Conservation (phyloP, 2,797 vertebrate genomes). For the Hemitrygon akajei region DNA sequence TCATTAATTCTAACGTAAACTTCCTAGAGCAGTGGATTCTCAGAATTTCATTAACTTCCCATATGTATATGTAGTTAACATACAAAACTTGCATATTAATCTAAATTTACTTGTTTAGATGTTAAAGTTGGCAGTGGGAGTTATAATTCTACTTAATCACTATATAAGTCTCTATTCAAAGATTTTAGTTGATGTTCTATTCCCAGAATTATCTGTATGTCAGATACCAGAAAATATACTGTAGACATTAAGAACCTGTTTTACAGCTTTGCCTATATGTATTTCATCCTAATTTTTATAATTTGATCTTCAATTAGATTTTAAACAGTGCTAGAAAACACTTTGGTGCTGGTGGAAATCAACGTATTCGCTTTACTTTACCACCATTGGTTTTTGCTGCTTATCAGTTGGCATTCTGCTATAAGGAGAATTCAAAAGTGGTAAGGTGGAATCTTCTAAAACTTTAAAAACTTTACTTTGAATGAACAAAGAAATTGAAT, state of each 20-base stretch:
- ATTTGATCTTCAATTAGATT: conserved; percentile 61
- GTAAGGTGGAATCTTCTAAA: conserved; percentile 52
- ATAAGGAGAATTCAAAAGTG: conserved; percentile 83
- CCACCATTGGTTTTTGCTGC: conserved; percentile 91
- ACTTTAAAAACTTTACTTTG: neutral
- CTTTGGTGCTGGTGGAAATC: conserved; percentile 94
- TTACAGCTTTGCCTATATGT: neutral
- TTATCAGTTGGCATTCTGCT: conserved; percentile 92
- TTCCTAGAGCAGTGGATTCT: too few species aligned
- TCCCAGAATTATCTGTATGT: too few species aligned
- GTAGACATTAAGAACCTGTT: neutral
- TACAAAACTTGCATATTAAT: too few species aligned
- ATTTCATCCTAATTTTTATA: neutral
- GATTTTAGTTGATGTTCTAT: too few species aligned
- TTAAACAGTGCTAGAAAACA: conserved; percentile 94
- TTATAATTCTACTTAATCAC: too few species aligned
- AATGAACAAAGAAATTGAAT: neutral
- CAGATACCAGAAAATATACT: neutral
- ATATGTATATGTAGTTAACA: too few species aligned
- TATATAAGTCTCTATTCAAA: too few species aligned
- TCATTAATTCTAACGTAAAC: too few species aligned
- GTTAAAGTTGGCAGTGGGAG: too few species aligned
- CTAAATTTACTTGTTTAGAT: too few species aligned
- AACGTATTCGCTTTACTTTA: conserved; percentile 87
- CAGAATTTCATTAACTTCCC: too few species aligned